phyloP scores from a whole-genome alignment of 1,140 invertebrate genomes.

The Ips nitidus region DNA sequence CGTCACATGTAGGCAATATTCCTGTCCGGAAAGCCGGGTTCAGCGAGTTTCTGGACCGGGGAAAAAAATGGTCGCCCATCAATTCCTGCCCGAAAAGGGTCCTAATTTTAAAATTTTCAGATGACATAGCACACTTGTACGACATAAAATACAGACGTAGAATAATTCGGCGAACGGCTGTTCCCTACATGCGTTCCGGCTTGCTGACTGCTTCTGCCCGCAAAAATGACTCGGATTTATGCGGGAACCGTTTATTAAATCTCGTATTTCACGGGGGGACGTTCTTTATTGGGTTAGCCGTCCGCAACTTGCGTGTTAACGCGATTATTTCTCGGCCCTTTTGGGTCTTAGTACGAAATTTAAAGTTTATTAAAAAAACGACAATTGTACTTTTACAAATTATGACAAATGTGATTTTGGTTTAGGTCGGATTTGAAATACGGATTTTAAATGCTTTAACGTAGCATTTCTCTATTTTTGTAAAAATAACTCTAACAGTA shows the following conservation, averaged over 20 bases:
- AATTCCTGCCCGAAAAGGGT: constrained; percentile 21
- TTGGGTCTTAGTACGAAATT: not conserved
- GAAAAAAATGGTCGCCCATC: constrained; percentile 23
- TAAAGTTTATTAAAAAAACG: too few species aligned
- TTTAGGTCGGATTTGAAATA: too few species aligned
- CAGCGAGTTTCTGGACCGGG: not conserved
- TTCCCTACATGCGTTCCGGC: constrained; percentile 29
- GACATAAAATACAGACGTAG: constrained; percentile 35
- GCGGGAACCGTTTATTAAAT: constrained; percentile 34
- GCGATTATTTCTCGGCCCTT: constrained; percentile 31
- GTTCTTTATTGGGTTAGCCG: constrained; percentile 29
- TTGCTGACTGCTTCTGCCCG: constrained; percentile 12
- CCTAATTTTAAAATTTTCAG: constrained; percentile 37
- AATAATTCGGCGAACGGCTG: constrained; percentile 32
- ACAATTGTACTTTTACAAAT: not conserved
- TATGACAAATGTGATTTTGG: too few species aligned
- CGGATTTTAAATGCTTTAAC: too few species aligned
- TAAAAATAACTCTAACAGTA: too few species aligned
- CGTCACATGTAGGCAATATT: too few species aligned
- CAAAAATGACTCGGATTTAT: constrained; percentile 34
- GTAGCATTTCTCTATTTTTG: too few species aligned
- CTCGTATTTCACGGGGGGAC: constrained; percentile 30
- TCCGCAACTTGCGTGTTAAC: constrained; percentile 32
- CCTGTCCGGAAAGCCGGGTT: not conserved
- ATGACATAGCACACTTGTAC: constrained; percentile 35